Evolutionary conservation across 2,113 vertebrate species (phyloP).

Genomic region (Struthio camelus): DNA sequence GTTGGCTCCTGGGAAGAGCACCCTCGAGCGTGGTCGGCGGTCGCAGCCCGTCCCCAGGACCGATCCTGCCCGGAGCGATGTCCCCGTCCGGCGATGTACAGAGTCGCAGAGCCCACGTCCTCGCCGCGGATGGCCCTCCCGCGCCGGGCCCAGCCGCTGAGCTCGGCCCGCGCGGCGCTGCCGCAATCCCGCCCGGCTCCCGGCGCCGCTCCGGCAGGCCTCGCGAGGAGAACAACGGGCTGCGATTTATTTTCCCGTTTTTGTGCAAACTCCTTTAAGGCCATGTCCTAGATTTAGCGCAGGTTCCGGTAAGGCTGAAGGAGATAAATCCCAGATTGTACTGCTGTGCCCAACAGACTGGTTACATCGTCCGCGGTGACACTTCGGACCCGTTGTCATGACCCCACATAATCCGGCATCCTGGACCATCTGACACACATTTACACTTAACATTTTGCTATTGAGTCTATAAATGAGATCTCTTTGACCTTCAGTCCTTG

Average conservation of each 20-base stretch:
- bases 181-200: no score
- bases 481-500: constrained; percentile 84
- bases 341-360: constrained; percentile 72
- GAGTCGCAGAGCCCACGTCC: no score
- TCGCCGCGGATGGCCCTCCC: no score
- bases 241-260: background rate
- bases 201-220: background rate
- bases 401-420: constrained; percentile 82
- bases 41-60: no score
- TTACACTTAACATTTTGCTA: constrained; percentile 92
- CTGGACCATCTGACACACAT: constrained; percentile 94
- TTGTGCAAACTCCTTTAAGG: constrained; percentile 56
- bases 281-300: constrained; percentile 59
- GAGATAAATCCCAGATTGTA: constrained; percentile 73
- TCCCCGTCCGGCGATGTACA: no score
- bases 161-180: no score
- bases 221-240: background rate
- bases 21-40: background rate
- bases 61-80: background rate
- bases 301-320: constrained; percentile 50
- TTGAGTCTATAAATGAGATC: constrained; percentile 84
- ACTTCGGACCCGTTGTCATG: constrained; percentile 70
- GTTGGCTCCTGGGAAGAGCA: no score
- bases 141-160: no score
- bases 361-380: constrained; percentile 62